Conservation (phyloP, 1,140 invertebrate species). For the Pseudachorutes palmiensis region DNA sequence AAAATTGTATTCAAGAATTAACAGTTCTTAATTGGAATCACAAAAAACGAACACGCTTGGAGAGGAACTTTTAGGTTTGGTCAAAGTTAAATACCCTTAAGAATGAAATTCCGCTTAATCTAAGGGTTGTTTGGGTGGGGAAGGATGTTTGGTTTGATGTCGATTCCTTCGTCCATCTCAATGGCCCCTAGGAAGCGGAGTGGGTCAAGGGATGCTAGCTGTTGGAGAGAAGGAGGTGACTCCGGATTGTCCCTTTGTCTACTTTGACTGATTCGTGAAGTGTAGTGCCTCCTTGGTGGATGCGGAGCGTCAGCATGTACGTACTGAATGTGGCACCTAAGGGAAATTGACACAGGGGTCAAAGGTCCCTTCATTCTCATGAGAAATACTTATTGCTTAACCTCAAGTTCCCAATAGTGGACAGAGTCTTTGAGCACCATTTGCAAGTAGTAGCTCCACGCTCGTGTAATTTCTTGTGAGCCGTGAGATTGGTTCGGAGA, state of each 20-base stretch:
- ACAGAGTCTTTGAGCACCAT: slow-evolving; percentile 43
- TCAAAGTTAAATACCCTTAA: too few species aligned
- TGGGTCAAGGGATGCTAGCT: too few species aligned
- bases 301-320: slow-evolving; percentile 20
- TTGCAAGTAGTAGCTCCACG: slow-evolving; percentile 58
- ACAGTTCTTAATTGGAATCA: too few species aligned
- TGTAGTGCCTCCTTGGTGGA: slow-evolving; percentile 16
- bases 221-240: too few species aligned
- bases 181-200: too few species aligned
- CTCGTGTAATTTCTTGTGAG: slow-evolving; percentile 62
- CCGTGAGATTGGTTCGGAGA: slow-evolving; percentile 62
- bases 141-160: too few species aligned
- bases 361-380: neutral
- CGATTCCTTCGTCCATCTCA: too few species aligned
- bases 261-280: neutral
- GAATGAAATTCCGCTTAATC: too few species aligned
- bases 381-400: neutral
- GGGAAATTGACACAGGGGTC: neutral
- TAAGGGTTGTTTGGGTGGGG: too few species aligned
- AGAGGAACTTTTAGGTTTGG: too few species aligned
- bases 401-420: slow-evolving; percentile 21
- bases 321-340: slow-evolving; percentile 21
- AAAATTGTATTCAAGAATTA: too few species aligned
- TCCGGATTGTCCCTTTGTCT: neutral
- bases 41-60: too few species aligned